A percentile compares a stretch with the other conserved stretches of the same genome.
These are phyloP conservation scores for Verasper variegatus DNA, from an alignment of 2,113 vertebrate species.

Conservation along the genomic window DNA sequence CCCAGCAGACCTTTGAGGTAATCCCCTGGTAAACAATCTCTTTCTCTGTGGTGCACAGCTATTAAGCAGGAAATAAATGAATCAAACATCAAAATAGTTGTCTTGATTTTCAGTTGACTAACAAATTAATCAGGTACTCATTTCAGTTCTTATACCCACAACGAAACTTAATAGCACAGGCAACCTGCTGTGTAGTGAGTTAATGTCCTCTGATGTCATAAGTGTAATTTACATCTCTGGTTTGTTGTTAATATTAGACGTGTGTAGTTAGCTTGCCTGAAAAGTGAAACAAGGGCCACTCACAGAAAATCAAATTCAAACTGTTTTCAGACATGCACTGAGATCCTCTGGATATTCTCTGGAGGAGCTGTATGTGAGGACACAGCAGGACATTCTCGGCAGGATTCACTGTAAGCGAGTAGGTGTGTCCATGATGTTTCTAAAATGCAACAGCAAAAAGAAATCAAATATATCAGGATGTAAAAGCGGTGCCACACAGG, in stretches of 20 bases:
- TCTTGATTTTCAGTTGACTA: neutral
- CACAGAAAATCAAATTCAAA: neutral
- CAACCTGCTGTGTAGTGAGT: no score
- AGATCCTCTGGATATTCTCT: no score
- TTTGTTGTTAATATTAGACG: neutral
- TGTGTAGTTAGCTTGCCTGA: neutral
- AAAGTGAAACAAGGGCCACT: neutral
- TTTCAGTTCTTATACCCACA: neutral
- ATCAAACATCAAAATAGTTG: neutral
- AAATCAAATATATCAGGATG: no score
- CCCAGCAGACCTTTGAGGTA: neutral
- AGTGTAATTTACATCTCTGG: neutral
- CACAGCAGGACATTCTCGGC: no score
- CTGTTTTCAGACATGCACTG: no score
- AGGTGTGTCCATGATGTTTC: no score
- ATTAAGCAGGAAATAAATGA: neutral
- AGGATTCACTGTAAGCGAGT: no score
- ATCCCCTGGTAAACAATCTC: neutral
- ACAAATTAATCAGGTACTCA: neutral
- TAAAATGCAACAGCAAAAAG: no score
- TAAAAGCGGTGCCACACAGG: no score
- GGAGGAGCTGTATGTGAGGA: no score
- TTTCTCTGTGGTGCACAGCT: neutral
- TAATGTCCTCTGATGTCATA: no score
- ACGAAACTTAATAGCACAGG: neutral